Evolutionary conservation across 2,113 vertebrate genomes (phyloP), one percentile per base, ranked within the genome.

Genomic region (Takifugu flavidus): DNA sequence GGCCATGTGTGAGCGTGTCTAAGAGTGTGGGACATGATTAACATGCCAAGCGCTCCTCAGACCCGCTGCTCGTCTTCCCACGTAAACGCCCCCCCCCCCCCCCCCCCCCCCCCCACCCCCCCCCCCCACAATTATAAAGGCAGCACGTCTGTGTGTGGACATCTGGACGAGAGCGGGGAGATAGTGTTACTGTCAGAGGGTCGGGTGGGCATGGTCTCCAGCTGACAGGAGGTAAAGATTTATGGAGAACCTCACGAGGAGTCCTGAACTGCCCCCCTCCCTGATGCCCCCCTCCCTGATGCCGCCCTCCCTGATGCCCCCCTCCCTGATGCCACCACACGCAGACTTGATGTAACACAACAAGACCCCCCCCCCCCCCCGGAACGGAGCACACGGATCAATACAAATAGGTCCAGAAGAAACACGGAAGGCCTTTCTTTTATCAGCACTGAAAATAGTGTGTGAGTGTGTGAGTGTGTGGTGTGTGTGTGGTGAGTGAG

Each of bases 211-310:
- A 31, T 39, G 63, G 25, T 52, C 52, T 67, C 52, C 61, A 70
- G 57, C 76, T 80, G 83, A 84, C 85, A 78, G 76, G 78, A 68
- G 76, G 62, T 57, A 59, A 59, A 72, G 77, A 86, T 86, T 84
- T 86, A 86, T 81, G 58, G 54, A 44, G 71, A 5, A 25, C 65
- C 62, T 49, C 49, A 49, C 44, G 56, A 65, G 14, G 2, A 20
- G 44, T 43, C 42, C 42, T 43, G 42, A 43, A 13, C 42, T 43
- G 42, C 6, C 42, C n/a, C 42, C 42, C 42, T 43, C 42, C 42
- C 42, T 43, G 6, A 6, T 13, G 6, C 42, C 42, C 1, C 42
- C 42, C 13, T 13, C 42, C 42, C 42, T 20, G 20, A 20, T 20
- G 20, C 20, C 20, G 20, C 20, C 20, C 20, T 20, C 60, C 53